Evolutionary conservation across 1,140 invertebrate genomes (phyloP).

Genomic region (Drosophila eugracilis): DNA sequence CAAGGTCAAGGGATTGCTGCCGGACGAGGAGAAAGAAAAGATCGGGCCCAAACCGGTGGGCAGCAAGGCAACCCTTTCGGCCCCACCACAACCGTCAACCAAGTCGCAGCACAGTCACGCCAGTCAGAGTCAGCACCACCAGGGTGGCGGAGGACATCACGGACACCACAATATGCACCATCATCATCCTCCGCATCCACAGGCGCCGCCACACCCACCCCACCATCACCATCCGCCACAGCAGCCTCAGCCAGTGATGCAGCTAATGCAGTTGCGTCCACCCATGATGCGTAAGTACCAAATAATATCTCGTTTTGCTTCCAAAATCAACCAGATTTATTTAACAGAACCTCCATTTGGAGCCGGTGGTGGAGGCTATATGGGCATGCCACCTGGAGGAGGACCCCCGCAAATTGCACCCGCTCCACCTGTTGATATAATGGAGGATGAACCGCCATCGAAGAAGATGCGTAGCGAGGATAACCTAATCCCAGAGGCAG

Average conservation of each 20-base stretch:
- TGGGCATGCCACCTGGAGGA: conserved; percentile 62
- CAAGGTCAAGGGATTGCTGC: conserved; percentile 96
- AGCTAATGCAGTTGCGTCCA: conserved; percentile 87
- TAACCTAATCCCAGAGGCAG: conserved; percentile 93
- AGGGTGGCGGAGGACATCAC: conserved; percentile 57
- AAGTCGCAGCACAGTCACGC: conserved; percentile 58
- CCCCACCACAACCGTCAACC: conserved; percentile 63
- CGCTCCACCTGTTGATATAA: conserved; percentile 83
- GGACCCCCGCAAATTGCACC: conserved; percentile 83
- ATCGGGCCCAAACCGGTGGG: conserved; percentile 92
- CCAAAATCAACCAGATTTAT: neutral
- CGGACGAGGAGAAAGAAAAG: conserved; percentile 97
- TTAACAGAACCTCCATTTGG: conserved; percentile 80
- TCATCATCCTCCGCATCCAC: conserved; percentile 52
- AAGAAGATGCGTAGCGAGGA: conserved; percentile 97
- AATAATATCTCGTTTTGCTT: neutral
- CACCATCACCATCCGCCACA: conserved; percentile 57
- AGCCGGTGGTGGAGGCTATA: conserved; percentile 84
- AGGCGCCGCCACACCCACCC: conserved; percentile 44
- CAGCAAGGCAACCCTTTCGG: conserved; percentile 73
- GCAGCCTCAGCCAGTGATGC: conserved; percentile 87
- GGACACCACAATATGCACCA: conserved; percentile 51
- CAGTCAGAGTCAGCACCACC: conserved; percentile 58
- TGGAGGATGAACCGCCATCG: conserved; percentile 93
- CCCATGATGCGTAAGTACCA: conserved; percentile 86